phyloP scores from a whole-genome alignment of 2,113 vertebrate genomes.

The Cottus gobio region DNA sequence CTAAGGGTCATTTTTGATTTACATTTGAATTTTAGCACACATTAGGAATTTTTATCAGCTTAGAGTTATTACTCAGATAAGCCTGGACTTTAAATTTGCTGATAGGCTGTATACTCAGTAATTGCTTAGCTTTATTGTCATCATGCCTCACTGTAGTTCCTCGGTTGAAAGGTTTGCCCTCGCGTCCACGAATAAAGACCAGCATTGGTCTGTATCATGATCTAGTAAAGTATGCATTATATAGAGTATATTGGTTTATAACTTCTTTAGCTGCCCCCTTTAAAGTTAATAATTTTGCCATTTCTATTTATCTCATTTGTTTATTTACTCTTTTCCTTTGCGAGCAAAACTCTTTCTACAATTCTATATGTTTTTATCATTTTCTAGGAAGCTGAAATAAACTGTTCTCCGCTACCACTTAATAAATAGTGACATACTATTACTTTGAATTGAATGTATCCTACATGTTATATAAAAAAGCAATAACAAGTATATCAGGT shows the following conservation, averaged over 20 bases:
- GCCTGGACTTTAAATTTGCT: constrained; percentile 1
- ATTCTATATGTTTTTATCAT: neutral
- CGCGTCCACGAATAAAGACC: neutral
- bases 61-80: constrained; percentile 9
- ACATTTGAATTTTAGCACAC: constrained; percentile 6
- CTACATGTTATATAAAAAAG: no score
- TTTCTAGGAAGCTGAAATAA: neutral
- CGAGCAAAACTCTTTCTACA: neutral
- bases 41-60: neutral
- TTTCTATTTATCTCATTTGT: neutral
- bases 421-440: neutral
- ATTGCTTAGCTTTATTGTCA: constrained; percentile 8
- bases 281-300: neutral
- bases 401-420: neutral
- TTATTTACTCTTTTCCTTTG: neutral
- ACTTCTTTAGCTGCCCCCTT: neutral
- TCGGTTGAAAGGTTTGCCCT: neutral
- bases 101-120: neutral
- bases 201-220: neutral
- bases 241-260: neutral
- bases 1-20: neutral
- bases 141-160: neutral
- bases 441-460: no score
- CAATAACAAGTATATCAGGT: no score
- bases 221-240: neutral